Evolutionary conservation across 2,113 vertebrate species (phyloP).

Genomic region (Marcusenius ussheri): DNA sequence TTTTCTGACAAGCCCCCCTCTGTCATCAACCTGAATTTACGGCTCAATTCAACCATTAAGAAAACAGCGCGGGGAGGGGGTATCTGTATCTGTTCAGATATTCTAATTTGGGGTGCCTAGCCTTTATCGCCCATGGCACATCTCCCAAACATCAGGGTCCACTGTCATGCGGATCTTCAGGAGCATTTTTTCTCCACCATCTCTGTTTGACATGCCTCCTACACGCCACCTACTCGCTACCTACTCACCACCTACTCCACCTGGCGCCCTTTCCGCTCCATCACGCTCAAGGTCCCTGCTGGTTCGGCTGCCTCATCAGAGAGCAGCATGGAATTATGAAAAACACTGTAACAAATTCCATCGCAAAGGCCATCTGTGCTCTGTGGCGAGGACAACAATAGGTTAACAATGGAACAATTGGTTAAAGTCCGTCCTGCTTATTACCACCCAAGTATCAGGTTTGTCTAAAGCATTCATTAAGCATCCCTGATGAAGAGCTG

Average conservation of each 20-base stretch:
- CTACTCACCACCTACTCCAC: neutral
- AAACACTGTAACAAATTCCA: conserved; percentile 17
- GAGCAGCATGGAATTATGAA: conserved; percentile 5
- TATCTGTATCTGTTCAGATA: neutral
- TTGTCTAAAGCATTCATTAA: neutral
- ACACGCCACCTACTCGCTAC: neutral
- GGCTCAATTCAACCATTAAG: neutral
- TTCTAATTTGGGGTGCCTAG: neutral
- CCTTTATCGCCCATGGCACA: neutral
- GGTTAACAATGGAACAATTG: conserved; percentile 4
- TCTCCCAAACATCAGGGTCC: conserved; percentile 11
- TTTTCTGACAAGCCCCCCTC: neutral
- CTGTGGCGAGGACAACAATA: neutral
- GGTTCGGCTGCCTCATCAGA: conserved; percentile 7
- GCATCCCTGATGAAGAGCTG: neutral
- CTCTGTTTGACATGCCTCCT: neutral
- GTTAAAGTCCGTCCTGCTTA: conserved; percentile 10
- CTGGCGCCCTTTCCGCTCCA: neutral
- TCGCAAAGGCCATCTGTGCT: neutral
- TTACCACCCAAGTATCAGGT: conserved; percentile 3
- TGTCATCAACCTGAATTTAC: neutral
- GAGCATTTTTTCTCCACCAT: conserved; percentile 18
- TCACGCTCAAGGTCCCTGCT: neutral
- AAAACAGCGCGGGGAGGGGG: neutral
- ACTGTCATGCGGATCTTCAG: conserved; percentile 18